A percentile compares a stretch with the other conserved stretches of the same genome.
phyloP scores from a whole-genome alignment of 2,888 invertebrate species.

The Tetheella fluctuosa region DNA sequence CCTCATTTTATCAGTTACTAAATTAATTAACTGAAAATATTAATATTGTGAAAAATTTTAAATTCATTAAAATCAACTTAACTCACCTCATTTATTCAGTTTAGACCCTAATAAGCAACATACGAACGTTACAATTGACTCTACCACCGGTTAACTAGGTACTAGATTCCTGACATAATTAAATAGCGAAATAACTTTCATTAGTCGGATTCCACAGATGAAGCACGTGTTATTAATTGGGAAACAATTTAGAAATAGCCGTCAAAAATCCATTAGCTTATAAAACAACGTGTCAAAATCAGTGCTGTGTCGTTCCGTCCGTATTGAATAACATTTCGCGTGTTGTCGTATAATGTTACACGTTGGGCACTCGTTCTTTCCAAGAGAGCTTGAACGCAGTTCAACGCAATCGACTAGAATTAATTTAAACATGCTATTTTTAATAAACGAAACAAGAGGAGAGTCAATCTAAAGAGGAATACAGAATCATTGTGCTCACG shows the following conservation, averaged over 20 bases:
- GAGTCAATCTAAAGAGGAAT: conserved; percentile 16
- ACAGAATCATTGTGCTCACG: not conserved
- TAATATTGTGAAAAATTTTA: no score
- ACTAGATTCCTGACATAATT: no score
- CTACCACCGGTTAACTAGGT: no score
- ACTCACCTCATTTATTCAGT: no score
- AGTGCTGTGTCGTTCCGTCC: conserved; percentile 44
- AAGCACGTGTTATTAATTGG: no score
- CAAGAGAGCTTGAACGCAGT: conserved; percentile 42
- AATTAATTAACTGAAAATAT: not conserved
- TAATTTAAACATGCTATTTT: conserved; percentile 62
- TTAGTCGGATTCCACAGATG: not conserved
- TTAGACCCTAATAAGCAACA: no score
- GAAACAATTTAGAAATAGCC: conserved; percentile 19
- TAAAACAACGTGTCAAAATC: conserved; percentile 52
- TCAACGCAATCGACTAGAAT: conserved; percentile 58
- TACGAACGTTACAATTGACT: no score
- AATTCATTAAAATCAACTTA: no score
- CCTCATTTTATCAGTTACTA: not conserved
- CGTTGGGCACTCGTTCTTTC: conserved; percentile 31
- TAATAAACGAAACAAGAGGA: conserved; percentile 12
- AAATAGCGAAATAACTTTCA: not conserved
- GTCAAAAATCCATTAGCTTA: conserved; percentile 33
- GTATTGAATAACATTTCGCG: conserved; percentile 71
- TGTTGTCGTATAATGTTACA: conserved; percentile 68